Evolutionary conservation across 1,140 invertebrate species (phyloP), one percentile per base, ranked within the genome.

Genomic region (Drosophila rhopaloa): DNA sequence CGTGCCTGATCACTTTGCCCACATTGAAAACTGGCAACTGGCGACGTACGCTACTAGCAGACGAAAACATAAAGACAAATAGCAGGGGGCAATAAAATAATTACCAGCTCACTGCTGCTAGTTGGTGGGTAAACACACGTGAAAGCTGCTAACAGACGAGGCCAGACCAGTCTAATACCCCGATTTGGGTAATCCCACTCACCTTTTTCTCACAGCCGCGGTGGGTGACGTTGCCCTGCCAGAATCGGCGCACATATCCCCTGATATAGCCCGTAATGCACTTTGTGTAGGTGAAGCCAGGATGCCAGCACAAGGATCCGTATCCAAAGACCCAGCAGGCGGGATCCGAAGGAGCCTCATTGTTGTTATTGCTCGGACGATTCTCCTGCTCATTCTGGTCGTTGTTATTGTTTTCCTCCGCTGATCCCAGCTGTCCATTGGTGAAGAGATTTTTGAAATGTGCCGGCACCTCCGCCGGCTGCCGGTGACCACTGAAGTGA

Each of bases 261-360:
- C 91, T 60, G 16, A 92, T 90, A 76, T 95, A 95, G 8, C 97
- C 97, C 9, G 95, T 94, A 5, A 95, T 93, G 29, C 95, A 95
- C 79, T 95, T 94, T 65, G 94, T 93, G 90, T 95, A 97, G 62
- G 95, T 93, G 89, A 98, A 98, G 29, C 97, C 97, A 0, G 97
- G 97, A 91, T 96, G 94, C 97, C 97, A 98, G 93, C 97, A 97
- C 4, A 98, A 89, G 1, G 96, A 97, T 10, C 97, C 97, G 80
- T 98, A 98, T 0, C 96, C 97, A 80, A 97, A 98, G 13, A 98
- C 94, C 97, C 97, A 97, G 19, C 95, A 81, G 29, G 73, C 51
- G 8, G 81, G 11, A 59, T 89, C 43, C 40, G 65, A 27, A 13
- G 71, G 71, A 6, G 56, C 59, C 29, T 76, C 68, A 35, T 76